phyloP scores from a whole-genome alignment of 1,140 invertebrate species.

The Acromyrmex echinatior region DNA sequence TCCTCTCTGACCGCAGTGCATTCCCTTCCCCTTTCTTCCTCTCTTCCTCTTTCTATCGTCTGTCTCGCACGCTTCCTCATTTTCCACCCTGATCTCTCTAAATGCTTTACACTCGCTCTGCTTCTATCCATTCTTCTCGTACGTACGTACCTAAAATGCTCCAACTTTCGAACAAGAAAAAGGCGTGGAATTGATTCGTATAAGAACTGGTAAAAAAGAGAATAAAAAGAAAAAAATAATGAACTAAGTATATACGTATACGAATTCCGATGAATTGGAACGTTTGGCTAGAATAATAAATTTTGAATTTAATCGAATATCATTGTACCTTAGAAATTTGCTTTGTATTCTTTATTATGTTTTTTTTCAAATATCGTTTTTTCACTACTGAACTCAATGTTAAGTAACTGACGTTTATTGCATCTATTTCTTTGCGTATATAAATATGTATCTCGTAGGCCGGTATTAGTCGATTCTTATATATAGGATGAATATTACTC shows the following conservation, averaged over 20 bases:
- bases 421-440: not conserved
- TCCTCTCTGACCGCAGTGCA: not conserved
- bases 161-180: conserved; percentile 80
- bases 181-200: conserved; percentile 79
- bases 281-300: not conserved
- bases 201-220: conserved; percentile 42
- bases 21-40: not conserved
- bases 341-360: not conserved
- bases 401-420: not conserved
- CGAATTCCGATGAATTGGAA: conserved; percentile 45
- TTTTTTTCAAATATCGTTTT: not conserved
- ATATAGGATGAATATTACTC: no score
- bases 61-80: conserved; percentile 26
- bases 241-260: not conserved
- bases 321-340: not conserved
- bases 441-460: not conserved
- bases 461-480: no score
- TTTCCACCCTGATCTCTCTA: conserved; percentile 28
- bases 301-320: not conserved
- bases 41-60: conserved; percentile 45
- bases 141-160: conserved; percentile 36
- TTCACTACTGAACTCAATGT: not conserved
- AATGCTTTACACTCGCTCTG: conserved; percentile 38
- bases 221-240: conserved; percentile 44
- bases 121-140: conserved; percentile 40